These are phyloP conservation scores for Sitodiplosis mosellana DNA, from an alignment of 1,140 invertebrate genomes.

Conservation along the genomic window DNA sequence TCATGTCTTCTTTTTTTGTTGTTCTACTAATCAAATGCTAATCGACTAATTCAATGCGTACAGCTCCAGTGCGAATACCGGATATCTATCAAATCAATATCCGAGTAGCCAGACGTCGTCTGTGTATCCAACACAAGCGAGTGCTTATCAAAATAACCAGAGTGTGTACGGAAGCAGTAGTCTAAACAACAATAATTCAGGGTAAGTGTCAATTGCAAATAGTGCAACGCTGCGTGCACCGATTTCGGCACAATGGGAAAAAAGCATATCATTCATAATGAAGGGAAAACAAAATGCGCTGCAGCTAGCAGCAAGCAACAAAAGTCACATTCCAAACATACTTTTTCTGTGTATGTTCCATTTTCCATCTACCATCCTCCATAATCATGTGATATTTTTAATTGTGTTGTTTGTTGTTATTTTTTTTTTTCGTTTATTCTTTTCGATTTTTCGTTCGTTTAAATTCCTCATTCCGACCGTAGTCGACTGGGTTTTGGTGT, in stretches of 20 bases:
- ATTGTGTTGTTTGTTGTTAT: no score
- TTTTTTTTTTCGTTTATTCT: not conserved
- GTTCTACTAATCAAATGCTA: not conserved
- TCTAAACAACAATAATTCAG: conserved; percentile 20
- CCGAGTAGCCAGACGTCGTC: conserved; percentile 10
- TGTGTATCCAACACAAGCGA: conserved; percentile 22
- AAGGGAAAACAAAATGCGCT: no score
- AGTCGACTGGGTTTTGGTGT: not conserved
- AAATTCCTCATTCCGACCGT: no score
- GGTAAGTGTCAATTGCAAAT: conserved; percentile 22
- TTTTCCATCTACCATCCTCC: no score
- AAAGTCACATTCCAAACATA: no score
- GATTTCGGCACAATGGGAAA: no score
- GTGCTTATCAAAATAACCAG: conserved; percentile 25
- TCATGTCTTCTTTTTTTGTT: not conserved
- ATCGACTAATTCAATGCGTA: conserved; percentile 1
- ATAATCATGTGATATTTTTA: no score
- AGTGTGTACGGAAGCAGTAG: conserved; percentile 25
- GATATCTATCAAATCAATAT: conserved; percentile 16
- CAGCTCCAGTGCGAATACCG: conserved; percentile 22
- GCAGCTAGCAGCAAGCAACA: no score
- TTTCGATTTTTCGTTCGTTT: not conserved
- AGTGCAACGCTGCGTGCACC: no score
- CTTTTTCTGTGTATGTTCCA: no score
- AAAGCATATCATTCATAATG: no score